These are phyloP conservation scores for Potorous gilbertii DNA, from an alignment of 2,797 vertebrate genomes.

Conservation along the genomic window DNA sequence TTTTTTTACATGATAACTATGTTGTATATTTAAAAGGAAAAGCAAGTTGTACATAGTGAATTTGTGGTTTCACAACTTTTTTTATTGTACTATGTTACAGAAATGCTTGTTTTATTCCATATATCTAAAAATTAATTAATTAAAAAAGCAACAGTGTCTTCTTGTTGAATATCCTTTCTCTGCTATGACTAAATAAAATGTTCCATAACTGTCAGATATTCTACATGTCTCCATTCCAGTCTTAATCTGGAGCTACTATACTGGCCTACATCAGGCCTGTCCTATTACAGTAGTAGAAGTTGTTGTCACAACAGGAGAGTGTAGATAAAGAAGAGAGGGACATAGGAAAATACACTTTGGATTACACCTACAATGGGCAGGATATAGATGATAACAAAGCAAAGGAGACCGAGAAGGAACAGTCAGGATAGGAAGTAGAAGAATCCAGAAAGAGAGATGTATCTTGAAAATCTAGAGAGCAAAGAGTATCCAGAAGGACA, in stretches of 20 bases:
- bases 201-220: background rate
- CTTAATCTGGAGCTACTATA: background rate
- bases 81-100: background rate
- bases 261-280: background rate
- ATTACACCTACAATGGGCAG: background rate
- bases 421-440: background rate
- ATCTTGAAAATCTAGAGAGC: background rate
- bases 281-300: background rate
- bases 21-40: background rate
- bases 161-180: background rate
- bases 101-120: background rate
- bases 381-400: background rate
- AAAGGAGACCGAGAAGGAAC: background rate
- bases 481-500: background rate
- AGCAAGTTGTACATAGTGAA: background rate
- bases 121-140: background rate
- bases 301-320: background rate
- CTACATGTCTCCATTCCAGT: background rate
- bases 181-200: background rate
- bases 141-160: background rate
- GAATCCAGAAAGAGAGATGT: background rate
- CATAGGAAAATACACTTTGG: background rate
- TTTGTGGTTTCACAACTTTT: background rate
- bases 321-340: background rate
- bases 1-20: background rate